Base-by-base conservation (phyloP, 2,113 vertebrate species). In the Carassius gibelio region DNA sequence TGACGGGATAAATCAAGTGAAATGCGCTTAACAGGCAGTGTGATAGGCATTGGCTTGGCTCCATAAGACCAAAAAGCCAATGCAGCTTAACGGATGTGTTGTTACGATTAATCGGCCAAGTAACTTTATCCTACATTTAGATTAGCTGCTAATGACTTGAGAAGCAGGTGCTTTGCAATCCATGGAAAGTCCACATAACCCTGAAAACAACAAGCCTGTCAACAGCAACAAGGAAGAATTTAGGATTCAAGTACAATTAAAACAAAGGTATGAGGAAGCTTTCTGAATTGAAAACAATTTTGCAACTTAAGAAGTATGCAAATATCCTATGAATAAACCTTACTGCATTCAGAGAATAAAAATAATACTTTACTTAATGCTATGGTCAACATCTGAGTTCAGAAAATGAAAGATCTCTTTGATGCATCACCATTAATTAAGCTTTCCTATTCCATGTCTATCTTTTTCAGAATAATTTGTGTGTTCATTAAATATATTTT, bases 1-100 rank as follows among this genome's bases (percentile, higher is more conserved):
- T 96, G 96, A 97, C 95, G 93, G 91, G 91, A 94, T 92, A 95
- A 93, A 94, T 95, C 91, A 90, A 93, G 90, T 79, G 88, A 91
- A 96, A 96, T 93, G 91, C 94, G 95, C 94, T 96, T 95, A 95
- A 77, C 88, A 87, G 84, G 89, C 85, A 92, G 92, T 87, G 61
- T 86, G 89, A 93, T 91, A 85, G 91, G 88, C 86, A 59, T 88
- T 91, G 93, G 93, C 91, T 92, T 90, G 74, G 75, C 88, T 93
- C 89, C 92, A 89, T 75, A 94, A 95, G 91, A 94, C 87, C 92
- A 94, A 95, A 93, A 94, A 94, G 92, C 93, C 94, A 95, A 92
- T 89, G 94, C 92, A 90, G 93, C 94, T 95, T 88, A 93, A 93
- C 88, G 86, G 90, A 91, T 93, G 92, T 93, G 93, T 92, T 94